Evolutionary conservation across 2,888 invertebrate genomes (phyloP), one percentile per base, ranked within the genome.

Genomic region (Trypoxylon attenuatum): DNA sequence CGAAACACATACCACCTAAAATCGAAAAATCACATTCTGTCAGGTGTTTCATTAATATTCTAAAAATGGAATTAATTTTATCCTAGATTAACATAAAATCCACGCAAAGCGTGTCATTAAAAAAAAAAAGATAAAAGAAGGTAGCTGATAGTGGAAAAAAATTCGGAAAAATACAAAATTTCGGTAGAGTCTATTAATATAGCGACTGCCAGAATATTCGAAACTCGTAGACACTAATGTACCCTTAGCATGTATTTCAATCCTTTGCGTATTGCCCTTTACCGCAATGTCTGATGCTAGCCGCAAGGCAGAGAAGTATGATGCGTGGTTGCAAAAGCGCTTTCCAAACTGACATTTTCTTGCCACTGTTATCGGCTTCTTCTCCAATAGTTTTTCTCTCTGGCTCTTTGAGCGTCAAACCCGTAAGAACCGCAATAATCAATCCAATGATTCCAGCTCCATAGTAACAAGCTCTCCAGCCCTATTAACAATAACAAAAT

Each of bases 271-370:
- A n/a, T 13, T 33, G 51, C 33, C 41, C 19, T 57, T 88, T 80
- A 93, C 94, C 96, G 75, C 94, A 94, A 88, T 96, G 96, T 76
- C 96, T 91, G 75, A 96, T 93, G 38, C 95, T 95, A 15, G 96
- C 96, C n/a, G 95, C 96, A 1, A 96, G 85, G 84, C 94, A 94
- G 53, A 96, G 88, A 83, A 96, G 89, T 25, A 96, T 88, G 71
- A 96, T 90, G 58, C 95, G 90, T 0, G 96, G 96, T 81, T 93
- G 94, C 0, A 90, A 87, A 60, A 96, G 90, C 1, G 95, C 93
- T 76, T 91, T 91, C 94, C 94, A 94, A 74, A 94, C 90, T 1
- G 91, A 90, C 0, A 91, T 84, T 78, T 91, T 90, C 85, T 90
- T 89, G 15, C 82, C 85, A 29, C 85, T 84, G 16, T 82, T 82